Percentiles rank a stretch among this genome's conserved stretches.
These are phyloP conservation scores for Drosophila quadrilineata DNA, from an alignment of 1,140 invertebrate genomes.

Conservation along the genomic window DNA sequence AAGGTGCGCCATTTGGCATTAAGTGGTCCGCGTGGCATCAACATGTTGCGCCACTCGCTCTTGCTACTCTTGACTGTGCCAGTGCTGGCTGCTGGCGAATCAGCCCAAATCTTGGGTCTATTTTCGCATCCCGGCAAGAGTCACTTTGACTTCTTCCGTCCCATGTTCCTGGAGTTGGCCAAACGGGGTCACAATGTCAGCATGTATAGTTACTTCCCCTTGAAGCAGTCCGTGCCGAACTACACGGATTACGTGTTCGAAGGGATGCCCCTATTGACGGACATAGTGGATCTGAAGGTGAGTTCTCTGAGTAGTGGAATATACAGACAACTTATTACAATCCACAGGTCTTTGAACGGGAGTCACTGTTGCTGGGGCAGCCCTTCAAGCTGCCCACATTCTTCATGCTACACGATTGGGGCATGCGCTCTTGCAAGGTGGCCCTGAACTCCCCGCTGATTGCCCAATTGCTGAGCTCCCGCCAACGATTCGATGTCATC, in stretches of 20 bases:
- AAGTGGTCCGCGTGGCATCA: slow-evolving; percentile 4
- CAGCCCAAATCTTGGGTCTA: slow-evolving; percentile 83
- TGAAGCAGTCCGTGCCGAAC: slow-evolving; percentile 82
- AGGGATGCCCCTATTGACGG: slow-evolving; percentile 67
- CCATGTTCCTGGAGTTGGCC: slow-evolving; percentile 84
- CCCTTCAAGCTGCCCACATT: slow-evolving; percentile 58
- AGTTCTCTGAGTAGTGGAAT: not conserved
- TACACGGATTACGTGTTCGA: slow-evolving; percentile 84
- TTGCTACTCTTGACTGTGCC: slow-evolving; percentile 2
- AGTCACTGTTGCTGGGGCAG: slow-evolving; percentile 25
- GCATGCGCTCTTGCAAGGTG: slow-evolving; percentile 82
- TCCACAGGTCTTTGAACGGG: slow-evolving; percentile 38
- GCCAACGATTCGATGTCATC: slow-evolving; percentile 84
- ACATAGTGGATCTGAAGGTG: slow-evolving; percentile 73
- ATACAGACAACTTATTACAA: not conserved
- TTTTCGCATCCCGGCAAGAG: slow-evolving; percentile 86
- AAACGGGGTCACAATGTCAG: slow-evolving; percentile 85
- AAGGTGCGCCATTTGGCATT: not conserved
- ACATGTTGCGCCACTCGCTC: not conserved
- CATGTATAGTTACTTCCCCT: slow-evolving; percentile 85
- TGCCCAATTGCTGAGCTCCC: slow-evolving; percentile 54
- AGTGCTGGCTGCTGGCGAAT: slow-evolving; percentile 2
- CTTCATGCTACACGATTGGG: slow-evolving; percentile 60
- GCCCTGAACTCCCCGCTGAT: slow-evolving; percentile 81
- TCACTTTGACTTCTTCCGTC: slow-evolving; percentile 87